Percentiles rank a stretch among this genome's conserved stretches.
Evolutionary conservation across 2,797 vertebrate genomes (phyloP).

Genomic region (Nannoperca australis): DNA sequence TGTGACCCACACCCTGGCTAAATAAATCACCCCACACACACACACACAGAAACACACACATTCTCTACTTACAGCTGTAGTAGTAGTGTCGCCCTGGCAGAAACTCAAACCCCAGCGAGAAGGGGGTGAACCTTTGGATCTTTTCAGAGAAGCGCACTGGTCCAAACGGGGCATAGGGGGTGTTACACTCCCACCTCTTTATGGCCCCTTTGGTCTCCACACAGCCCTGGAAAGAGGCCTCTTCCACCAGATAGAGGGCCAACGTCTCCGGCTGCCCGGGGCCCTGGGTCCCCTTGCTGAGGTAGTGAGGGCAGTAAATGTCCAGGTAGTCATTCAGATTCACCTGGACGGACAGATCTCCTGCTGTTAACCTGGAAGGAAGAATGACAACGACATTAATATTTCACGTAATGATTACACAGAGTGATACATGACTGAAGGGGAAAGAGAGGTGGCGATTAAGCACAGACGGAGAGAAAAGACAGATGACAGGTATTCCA

Average conservation of each 20-base stretch:
- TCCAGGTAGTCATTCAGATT: conserved; percentile 94
- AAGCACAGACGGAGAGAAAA: conserved; percentile 32
- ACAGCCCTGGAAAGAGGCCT: conserved; percentile 87
- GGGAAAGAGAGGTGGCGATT: conserved; percentile 47
- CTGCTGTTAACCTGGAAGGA: conserved; percentile 87
- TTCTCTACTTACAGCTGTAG: conserved; percentile 92
- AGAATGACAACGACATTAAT: conserved; percentile 50
- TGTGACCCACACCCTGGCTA: too few species aligned
- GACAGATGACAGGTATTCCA: conserved; percentile 50
- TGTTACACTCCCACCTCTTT: conserved; percentile 94
- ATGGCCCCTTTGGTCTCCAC: conserved; percentile 85
- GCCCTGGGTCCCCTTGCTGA: conserved; percentile 56
- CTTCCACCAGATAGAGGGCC: conserved; percentile 84
- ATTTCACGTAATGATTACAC: conserved; percentile 50
- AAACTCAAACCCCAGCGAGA: conserved; percentile 94
- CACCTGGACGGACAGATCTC: conserved; percentile 89
- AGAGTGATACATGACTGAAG: conserved; percentile 39
- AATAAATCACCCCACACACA: neutral
- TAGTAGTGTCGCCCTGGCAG: conserved; percentile 92
- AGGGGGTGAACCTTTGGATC: conserved; percentile 95
- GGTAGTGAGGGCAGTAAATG: conserved; percentile 94
- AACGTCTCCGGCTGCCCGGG: conserved; percentile 71
- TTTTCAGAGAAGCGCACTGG: conserved; percentile 94
- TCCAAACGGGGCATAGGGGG: conserved; percentile 85
- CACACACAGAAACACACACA: conserved; percentile 11